These are phyloP conservation scores for Creontiades dilutus DNA, from an alignment of 2,888 invertebrate genomes.

Conservation along the genomic window DNA sequence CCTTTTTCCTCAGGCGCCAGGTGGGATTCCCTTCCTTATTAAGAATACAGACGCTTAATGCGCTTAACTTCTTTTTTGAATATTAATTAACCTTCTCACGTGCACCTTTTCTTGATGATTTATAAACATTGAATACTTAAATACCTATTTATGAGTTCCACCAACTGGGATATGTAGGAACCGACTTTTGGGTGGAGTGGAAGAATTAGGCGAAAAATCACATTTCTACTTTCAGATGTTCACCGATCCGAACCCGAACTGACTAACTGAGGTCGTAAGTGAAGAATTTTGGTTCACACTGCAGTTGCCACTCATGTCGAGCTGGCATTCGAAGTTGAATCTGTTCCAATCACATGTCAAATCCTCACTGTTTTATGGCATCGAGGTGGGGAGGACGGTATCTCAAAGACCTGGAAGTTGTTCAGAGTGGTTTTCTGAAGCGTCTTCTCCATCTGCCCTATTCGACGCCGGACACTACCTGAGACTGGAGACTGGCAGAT, in stretches of 20 bases:
- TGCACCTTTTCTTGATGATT: background rate
- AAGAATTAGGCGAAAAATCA: no score
- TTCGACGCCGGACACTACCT: background rate
- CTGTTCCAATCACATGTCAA: background rate
- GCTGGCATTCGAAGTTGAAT: background rate
- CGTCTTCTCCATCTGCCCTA: background rate
- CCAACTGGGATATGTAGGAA: no score
- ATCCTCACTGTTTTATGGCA: background rate
- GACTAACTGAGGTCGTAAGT: no score
- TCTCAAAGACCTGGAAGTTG: background rate
- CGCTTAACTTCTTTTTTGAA: background rate
- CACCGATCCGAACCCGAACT: no score
- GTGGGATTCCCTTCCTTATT: slow-evolving; percentile 29
- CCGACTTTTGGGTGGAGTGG: no score
- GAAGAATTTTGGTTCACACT: no score
- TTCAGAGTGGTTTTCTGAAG: background rate
- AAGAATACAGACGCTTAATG: slow-evolving; percentile 22
- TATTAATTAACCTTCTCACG: background rate
- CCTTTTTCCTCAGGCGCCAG: slow-evolving; percentile 29
- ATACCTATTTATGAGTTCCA: background rate
- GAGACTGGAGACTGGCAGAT: background rate
- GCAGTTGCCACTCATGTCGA: no score
- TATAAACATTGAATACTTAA: background rate
- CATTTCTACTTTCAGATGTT: no score
- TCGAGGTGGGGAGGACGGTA: background rate